Percentiles rank a stretch among this genome's conserved stretches.
These are phyloP conservation scores for Halcyon smyrnensis DNA, from an alignment of 2,797 vertebrate species.

Conservation along the genomic window DNA sequence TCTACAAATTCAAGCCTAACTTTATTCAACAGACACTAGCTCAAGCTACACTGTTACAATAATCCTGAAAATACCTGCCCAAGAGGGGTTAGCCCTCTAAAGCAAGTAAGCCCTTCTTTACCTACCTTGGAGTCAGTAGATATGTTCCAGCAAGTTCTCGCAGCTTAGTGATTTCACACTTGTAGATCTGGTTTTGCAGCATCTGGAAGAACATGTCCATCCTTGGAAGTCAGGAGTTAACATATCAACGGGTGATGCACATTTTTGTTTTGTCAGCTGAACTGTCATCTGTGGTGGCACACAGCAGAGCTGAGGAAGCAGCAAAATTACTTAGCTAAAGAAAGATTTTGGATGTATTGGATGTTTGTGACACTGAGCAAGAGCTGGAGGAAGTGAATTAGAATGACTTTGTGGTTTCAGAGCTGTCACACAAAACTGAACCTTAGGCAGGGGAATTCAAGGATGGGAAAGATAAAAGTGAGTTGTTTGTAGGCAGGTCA, in stretches of 20 bases:
- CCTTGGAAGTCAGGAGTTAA: neutral
- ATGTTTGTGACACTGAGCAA: neutral
- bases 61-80: neutral
- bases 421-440: neutral
- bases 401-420: neutral
- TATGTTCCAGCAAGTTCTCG: neutral
- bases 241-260: neutral
- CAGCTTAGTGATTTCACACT: neutral
- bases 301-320: neutral
- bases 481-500: conserved; percentile 1
- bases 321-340: neutral
- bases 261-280: neutral
- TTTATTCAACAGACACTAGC: neutral
- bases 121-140: neutral
- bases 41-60: neutral
- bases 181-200: neutral
- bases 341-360: neutral
- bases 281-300: neutral
- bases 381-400: neutral
- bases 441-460: neutral
- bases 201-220: neutral
- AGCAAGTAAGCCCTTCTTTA: neutral
- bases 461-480: neutral
- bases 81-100: neutral
- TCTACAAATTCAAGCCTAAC: neutral